These are phyloP conservation scores for Drosophila tanythrix DNA, from an alignment of 2,888 invertebrate genomes.

Conservation along the genomic window DNA sequence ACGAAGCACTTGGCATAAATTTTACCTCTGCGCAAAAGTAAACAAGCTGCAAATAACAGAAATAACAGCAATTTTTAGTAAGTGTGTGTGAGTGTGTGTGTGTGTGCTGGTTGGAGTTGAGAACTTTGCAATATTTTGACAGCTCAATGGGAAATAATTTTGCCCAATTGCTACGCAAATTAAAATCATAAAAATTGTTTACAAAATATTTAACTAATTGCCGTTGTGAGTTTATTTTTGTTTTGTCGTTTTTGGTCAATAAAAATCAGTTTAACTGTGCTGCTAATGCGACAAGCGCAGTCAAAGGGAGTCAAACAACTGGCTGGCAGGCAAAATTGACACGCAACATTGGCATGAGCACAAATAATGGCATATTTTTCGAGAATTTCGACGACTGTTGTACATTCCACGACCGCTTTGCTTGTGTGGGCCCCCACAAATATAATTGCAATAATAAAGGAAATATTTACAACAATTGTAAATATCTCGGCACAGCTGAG, in stretches of 20 bases:
- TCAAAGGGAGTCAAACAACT: conserved; percentile 38
- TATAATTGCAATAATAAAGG: conserved; percentile 82
- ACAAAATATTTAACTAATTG: conserved; percentile 48
- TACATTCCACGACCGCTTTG: conserved; percentile 30
- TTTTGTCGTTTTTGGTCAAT: conserved; percentile 25
- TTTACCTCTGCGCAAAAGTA: conserved; percentile 50
- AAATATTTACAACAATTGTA: conserved; percentile 82
- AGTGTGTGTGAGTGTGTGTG: neutral
- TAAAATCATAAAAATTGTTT: conserved; percentile 36
- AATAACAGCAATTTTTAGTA: conserved; percentile 42
- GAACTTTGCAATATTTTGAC: conserved; percentile 30
- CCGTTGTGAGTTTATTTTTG: neutral
- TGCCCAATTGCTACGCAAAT: conserved; percentile 25
- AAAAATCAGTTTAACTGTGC: conserved; percentile 65
- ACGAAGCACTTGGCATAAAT: conserved; percentile 51
- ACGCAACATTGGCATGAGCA: conserved; percentile 64
- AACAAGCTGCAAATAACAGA: conserved; percentile 48
- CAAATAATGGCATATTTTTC: conserved; percentile 24
- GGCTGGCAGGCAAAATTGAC: conserved; percentile 28
- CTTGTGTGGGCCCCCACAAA: conserved; percentile 53
- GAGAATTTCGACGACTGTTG: conserved; percentile 18
- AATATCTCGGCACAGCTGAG: conserved; percentile 65
- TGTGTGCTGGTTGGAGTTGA: conserved; percentile 4
- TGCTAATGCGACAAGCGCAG: conserved; percentile 61
- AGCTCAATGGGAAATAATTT: conserved; percentile 23